These are phyloP conservation scores for Mus spicilegus DNA, from an alignment of 2,113 vertebrate species.

Conservation along the genomic window DNA sequence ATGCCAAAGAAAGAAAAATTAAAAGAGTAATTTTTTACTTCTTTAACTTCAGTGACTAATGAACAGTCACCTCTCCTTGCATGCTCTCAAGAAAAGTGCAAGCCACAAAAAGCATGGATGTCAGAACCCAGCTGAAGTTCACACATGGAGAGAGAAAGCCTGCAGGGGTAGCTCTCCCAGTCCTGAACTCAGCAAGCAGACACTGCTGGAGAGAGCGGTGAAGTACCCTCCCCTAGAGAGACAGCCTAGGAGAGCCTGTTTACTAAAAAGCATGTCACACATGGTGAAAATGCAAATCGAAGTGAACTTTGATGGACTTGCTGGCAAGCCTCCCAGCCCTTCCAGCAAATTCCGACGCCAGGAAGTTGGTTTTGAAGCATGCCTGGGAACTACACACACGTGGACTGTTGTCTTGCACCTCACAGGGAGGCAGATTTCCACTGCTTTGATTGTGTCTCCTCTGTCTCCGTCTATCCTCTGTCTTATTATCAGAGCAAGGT, in stretches of 20 bases:
- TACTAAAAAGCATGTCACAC: constrained; percentile 64
- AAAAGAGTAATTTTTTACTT: neutral
- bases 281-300: constrained; percentile 58
- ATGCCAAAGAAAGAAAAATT: constrained; percentile 22
- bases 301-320: constrained; percentile 58
- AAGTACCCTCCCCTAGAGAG: constrained; percentile 38
- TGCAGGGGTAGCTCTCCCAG: neutral
- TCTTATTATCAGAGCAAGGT: constrained; percentile 5
- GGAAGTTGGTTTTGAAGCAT: constrained; percentile 35
- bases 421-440: neutral
- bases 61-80: neutral
- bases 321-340: constrained; percentile 48
- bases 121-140: neutral
- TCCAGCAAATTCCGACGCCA: constrained; percentile 63
- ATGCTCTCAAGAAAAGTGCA: neutral
- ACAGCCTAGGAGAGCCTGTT: constrained; percentile 43
- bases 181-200: neutral
- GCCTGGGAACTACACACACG: constrained; percentile 9
- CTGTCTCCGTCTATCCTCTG: neutral
- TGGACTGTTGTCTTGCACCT: neutral
- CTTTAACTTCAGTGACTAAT: neutral
- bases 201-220: neutral
- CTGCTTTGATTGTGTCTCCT: constrained; percentile 17
- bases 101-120: neutral
- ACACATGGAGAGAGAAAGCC: neutral